phyloP scores from a whole-genome alignment of 2,113 vertebrate species.

The Pristiophorus japonicus region DNA sequence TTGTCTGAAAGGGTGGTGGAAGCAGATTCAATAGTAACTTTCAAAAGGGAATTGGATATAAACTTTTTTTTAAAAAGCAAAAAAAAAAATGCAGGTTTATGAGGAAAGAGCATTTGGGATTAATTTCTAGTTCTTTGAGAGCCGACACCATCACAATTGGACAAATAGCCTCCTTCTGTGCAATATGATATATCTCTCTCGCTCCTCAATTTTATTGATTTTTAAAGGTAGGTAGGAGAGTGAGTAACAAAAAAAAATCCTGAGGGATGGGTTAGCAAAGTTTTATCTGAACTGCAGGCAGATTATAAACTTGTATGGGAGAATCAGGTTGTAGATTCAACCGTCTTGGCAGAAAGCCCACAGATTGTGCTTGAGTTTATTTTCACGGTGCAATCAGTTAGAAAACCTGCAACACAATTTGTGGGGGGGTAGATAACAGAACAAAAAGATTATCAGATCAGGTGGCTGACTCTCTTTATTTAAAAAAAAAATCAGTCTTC shows the following conservation, averaged over 20 bases:
- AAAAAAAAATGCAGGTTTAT: not conserved
- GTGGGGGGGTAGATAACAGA: not conserved
- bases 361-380: not conserved
- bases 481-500: rapidly evolving
- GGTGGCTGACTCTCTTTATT: not conserved
- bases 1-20: not conserved
- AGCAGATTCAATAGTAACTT: not conserved
- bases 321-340: not conserved
- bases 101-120: not conserved
- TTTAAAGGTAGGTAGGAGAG: not conserved
- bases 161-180: not conserved
- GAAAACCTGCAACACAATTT: not conserved
- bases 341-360: not conserved
- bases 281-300: not conserved
- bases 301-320: not conserved
- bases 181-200: not conserved
- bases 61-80: not conserved
- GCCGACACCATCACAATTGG: not conserved
- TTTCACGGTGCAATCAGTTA: not conserved
- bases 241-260: not conserved
- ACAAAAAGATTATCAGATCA: not conserved
- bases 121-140: not conserved
- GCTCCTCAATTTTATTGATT: not conserved
- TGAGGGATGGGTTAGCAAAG: not conserved
- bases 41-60: not conserved